A percentile compares a stretch with the other conserved stretches of the same genome.
phyloP scores from a whole-genome alignment of 2,113 vertebrate species.

The Podiceps cristatus region DNA sequence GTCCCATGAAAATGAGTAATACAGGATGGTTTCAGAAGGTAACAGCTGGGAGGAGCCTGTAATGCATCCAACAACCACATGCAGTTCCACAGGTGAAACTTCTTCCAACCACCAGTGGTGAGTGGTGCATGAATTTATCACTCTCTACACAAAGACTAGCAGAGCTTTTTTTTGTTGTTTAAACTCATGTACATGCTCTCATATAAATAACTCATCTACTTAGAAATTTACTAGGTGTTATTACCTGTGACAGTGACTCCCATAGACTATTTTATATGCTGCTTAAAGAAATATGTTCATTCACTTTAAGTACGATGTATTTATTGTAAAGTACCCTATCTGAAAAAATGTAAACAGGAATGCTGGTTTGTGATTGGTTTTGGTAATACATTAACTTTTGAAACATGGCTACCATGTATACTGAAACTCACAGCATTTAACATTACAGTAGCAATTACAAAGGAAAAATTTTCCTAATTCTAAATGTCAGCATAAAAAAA shows the following conservation, averaged over 20 bases:
- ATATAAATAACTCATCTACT: neutral
- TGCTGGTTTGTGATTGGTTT: fast-evolving
- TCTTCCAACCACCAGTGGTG: neutral
- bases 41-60: neutral
- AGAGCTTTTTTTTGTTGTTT: neutral
- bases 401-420: neutral
- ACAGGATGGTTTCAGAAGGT: neutral
- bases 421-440: neutral
- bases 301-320: neutral
- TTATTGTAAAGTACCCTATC: neutral
- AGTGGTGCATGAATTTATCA: neutral
- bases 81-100: neutral
- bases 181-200: neutral
- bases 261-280: neutral
- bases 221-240: neutral
- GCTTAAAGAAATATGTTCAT: neutral
- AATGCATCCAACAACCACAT: neutral
- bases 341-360: neutral
- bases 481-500: neutral
- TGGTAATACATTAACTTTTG: neutral
- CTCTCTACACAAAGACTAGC: neutral
- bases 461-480: neutral
- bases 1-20: neutral
- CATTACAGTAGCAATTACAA: neutral
- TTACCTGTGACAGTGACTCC: neutral